Evolutionary conservation across 2,888 invertebrate species (phyloP).

Genomic region (Pomacea canaliculata): DNA sequence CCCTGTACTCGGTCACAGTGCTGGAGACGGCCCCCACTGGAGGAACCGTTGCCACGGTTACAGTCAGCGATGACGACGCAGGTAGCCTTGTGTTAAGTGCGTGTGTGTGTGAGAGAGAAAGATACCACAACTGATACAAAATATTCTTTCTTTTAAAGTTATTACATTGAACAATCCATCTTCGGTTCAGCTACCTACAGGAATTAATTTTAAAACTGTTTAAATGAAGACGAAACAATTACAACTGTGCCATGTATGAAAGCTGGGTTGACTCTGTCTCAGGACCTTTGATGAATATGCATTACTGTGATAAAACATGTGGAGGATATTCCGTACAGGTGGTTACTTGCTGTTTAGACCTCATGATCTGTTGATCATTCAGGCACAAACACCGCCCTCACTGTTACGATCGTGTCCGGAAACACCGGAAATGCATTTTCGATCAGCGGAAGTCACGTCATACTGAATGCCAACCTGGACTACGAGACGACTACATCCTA

Average conservation of each 20-base stretch:
- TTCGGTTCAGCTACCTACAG: no score
- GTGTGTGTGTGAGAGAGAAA: neutral
- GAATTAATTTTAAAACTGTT: no score
- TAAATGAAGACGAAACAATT: no score
- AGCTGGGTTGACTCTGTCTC: no score
- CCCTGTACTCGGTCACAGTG: constrained; percentile 90
- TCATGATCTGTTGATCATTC: neutral
- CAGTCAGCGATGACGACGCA: constrained; percentile 92
- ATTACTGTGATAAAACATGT: no score
- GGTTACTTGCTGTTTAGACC: no score
- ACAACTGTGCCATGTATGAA: no score
- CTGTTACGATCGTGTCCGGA: constrained; percentile 31
- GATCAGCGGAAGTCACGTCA: constrained; percentile 25
- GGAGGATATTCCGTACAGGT: no score
- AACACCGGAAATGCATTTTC: constrained; percentile 26
- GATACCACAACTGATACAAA: neutral
- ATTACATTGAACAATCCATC: no score
- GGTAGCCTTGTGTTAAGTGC: neutral
- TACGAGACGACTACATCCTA: constrained; percentile 49
- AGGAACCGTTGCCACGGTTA: constrained; percentile 76
- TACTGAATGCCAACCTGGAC: constrained; percentile 38
- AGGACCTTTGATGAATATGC: no score
- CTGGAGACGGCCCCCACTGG: constrained; percentile 84
- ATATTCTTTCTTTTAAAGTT: no score
- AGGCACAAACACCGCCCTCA: constrained; percentile 21